Percentiles rank a stretch among this genome's conserved stretches.
These are phyloP conservation scores for Amblyjoppa fuscipennis DNA, from an alignment of 2,888 invertebrate species.

Conservation along the genomic window DNA sequence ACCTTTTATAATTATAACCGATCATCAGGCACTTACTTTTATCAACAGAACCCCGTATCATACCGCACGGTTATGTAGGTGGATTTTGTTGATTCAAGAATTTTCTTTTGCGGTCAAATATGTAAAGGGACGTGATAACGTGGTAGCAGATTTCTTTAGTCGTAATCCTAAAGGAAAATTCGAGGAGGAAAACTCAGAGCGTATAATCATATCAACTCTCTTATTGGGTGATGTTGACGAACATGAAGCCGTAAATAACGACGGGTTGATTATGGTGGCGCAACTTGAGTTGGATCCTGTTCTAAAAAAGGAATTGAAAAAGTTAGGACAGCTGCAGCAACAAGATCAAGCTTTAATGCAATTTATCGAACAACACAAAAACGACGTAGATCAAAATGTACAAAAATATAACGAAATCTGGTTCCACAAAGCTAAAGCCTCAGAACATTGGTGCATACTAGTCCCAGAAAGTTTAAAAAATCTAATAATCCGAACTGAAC, in stretches of 20 bases:
- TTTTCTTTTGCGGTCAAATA: slow-evolving; percentile 29
- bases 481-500: background rate
- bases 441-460: slow-evolving; percentile 1
- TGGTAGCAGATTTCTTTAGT: slow-evolving; percentile 59
- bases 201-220: background rate
- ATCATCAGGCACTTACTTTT: slow-evolving; percentile 69
- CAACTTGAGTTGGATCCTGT: background rate
- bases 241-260: background rate
- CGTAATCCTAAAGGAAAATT: slow-evolving; percentile 17
- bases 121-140: slow-evolving; percentile 71
- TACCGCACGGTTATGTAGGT: slow-evolving; percentile 25
- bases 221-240: background rate
- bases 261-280: background rate
- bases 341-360: background rate
- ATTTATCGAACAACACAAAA: background rate
- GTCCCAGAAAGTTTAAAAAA: background rate
- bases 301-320: background rate
- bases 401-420: slow-evolving; percentile 40
- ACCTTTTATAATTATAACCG: slow-evolving; percentile 70
- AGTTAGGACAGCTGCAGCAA: background rate
- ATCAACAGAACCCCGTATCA: slow-evolving; percentile 55
- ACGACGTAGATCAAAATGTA: background rate
- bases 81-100: slow-evolving; percentile 39
- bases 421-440: background rate
- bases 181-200: background rate